phyloP scores from a whole-genome alignment of 1,140 invertebrate genomes.

The Scaptomyza pallida region DNA sequence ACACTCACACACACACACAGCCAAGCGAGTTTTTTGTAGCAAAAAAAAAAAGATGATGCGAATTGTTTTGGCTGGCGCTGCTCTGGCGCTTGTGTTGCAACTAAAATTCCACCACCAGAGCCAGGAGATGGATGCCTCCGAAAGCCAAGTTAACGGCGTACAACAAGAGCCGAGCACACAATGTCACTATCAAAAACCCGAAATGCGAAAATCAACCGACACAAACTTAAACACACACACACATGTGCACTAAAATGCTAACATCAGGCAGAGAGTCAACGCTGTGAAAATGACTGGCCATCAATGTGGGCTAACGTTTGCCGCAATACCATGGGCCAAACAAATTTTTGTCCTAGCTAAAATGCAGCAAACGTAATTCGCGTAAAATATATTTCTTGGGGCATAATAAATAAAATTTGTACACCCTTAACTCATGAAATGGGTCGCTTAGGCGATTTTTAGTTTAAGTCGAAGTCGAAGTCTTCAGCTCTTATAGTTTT shows the following conservation, averaged over 20 bases:
- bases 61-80: constrained; percentile 30
- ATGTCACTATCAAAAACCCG: constrained; percentile 45
- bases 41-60: constrained; percentile 26
- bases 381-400: too few relatives aligned
- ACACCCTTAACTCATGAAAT: too few relatives aligned
- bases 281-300: constrained; percentile 34
- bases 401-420: too few relatives aligned
- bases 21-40: background rate
- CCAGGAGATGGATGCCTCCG: constrained; percentile 21
- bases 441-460: too few relatives aligned
- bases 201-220: constrained; percentile 14
- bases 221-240: constrained; percentile 25
- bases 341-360: background rate
- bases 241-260: constrained; percentile 5
- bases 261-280: constrained; percentile 18
- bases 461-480: too few relatives aligned
- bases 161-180: constrained; percentile 38
- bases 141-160: constrained; percentile 36
- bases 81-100: constrained; percentile 40
- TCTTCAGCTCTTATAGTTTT: too few relatives aligned
- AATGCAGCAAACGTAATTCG: background rate
- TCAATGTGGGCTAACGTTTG: background rate
- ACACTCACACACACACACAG: background rate
- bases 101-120: constrained; percentile 48
- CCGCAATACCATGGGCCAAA: background rate